phyloP scores from a whole-genome alignment of 2,113 vertebrate genomes.

The Tragelaphus scriptus region DNA sequence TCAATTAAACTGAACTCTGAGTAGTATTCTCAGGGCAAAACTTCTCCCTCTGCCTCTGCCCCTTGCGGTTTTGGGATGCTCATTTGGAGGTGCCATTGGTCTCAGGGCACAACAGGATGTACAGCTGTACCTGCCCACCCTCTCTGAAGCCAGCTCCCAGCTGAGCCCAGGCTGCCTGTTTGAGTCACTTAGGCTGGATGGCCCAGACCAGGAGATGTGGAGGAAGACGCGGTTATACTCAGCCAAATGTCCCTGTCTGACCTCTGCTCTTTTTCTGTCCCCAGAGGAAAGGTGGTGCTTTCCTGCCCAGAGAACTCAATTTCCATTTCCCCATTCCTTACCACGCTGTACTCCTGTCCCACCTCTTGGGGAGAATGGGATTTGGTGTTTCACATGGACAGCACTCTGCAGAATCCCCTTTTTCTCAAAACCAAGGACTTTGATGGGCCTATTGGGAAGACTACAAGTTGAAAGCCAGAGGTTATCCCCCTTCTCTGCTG shows the following conservation, averaged over 20 bases:
- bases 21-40: neutral
- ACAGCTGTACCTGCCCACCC: neutral
- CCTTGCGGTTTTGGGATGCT: neutral
- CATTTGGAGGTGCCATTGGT: neutral
- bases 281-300: constrained; percentile 67
- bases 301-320: constrained; percentile 41
- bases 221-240: neutral
- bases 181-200: neutral
- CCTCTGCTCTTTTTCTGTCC: constrained; percentile 60
- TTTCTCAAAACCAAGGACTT: neutral
- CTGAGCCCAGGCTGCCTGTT: neutral
- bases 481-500: neutral
- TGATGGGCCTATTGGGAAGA: neutral
- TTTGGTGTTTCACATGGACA: neutral
- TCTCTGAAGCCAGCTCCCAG: neutral
- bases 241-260: constrained; percentile 38
- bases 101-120: neutral
- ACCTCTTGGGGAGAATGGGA: neutral
- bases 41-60: neutral
- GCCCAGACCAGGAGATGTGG: neutral
- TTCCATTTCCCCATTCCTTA: constrained; percentile 42
- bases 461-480: neutral
- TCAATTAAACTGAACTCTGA: neutral
- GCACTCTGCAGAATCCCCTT: neutral
- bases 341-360: neutral